Conservation (phyloP, 2,113 vertebrate species). For the Passer domesticus region DNA sequence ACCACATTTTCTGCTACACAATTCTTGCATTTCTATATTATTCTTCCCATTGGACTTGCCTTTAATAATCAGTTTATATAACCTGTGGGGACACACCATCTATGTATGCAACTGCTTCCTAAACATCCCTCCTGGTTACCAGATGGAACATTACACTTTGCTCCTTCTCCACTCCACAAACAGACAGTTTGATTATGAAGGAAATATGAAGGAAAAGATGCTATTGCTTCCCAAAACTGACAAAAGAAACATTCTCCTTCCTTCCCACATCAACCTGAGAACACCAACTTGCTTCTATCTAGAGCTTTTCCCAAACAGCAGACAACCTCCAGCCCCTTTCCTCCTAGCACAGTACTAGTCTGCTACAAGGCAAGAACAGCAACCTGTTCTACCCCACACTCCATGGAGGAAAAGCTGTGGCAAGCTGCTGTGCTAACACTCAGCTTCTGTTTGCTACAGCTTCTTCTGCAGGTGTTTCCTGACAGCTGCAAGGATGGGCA, state of each 20-base stretch:
- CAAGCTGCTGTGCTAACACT: background rate
- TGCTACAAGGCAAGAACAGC: background rate
- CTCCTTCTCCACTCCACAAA: background rate
- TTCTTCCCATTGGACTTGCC: background rate
- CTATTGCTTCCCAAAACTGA: background rate
- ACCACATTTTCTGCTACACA: background rate
- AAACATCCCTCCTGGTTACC: background rate
- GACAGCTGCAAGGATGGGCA: background rate
- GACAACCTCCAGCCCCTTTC: background rate
- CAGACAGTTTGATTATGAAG: background rate
- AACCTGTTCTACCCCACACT: accelerated
- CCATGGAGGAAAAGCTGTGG: background rate
- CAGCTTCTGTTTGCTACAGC: background rate
- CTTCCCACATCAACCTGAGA: background rate
- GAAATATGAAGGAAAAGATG: background rate
- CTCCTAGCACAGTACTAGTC: background rate
- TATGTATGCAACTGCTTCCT: background rate
- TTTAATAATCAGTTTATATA: background rate
- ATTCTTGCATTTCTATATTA: background rate
- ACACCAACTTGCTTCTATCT: background rate
- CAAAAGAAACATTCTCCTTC: background rate
- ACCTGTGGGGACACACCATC: background rate
- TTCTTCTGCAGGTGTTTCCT: background rate
- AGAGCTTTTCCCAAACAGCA: background rate
- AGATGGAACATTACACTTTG: background rate